Base-by-base conservation (phyloP, 30 jellyfish, hydroid and myxozoan genomes). In the Turritopsis rubra region DNA sequence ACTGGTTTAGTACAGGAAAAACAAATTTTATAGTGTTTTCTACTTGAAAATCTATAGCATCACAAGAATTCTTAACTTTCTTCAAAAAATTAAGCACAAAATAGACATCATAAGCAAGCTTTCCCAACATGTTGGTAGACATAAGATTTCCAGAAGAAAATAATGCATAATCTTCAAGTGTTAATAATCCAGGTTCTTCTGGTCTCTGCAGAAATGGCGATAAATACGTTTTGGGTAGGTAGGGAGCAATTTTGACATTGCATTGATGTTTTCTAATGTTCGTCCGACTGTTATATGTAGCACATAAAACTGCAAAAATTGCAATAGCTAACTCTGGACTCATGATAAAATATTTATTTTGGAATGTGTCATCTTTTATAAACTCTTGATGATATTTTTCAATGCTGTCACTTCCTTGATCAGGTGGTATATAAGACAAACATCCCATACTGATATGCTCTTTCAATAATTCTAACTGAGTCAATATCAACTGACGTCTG, bases 291-390 rank as follows among this genome's bases (percentile, higher is more conserved):
- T 68, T 68, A 22, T 68, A 68, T 0, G 77, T 7, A 68, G 77
- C 77, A 1, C 28, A 68, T 19, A 68, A 68, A 7, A 68, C 30
- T 7, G 77, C 77, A 68, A 68, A 68, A 68, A 68, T 68, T n/a
- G 77, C 77, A 68, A 68, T 68, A 1, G 77, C 77, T 9, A 68
- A n/a, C 30, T 68, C 77, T n/a, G 77, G 77, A 68, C 77, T 68
- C 77, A 68, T n/a, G 4, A 27, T 27, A 1, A n/a, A 68, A n/a
- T 23, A 23, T n/a, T 68, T 23, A 68, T 68, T 68, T 17, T 68
- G 28, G 31, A 23, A 68, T 41, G 13, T 41, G 19, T 23, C 31
- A 68, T 27, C 30, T 68, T 68, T 68, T 23, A n/a, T 23, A 68
- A 68, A 68, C 19, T 68, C 77, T 17, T 68, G 30, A 19, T 68